Base-by-base conservation (phyloP, 2,888 invertebrate genomes). In the Cataglyphis rosenhaueri region DNA sequence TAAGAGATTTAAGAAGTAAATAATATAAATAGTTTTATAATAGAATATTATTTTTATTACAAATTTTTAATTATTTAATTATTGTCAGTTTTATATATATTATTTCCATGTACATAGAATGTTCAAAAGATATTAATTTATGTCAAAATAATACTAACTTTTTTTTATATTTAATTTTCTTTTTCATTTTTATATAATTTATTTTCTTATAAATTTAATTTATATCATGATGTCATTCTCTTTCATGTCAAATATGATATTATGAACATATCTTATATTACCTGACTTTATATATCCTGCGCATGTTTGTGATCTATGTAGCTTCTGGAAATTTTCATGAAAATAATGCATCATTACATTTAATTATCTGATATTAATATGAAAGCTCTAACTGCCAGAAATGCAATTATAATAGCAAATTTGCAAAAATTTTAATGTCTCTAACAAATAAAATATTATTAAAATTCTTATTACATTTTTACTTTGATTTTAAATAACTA, bases 231-330 rank as follows among this genome's bases (percentile, higher is more conserved):
- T 35, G 15, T 18, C 25, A 18, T 12, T 48, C 44, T 62, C 32
- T 62, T 48, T 18, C 10, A 35, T 35, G 32, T 21, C 21, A 64
- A 48, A 64, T 18, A 35, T 48, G 21, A 25, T 48, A 35, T 44
- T 62, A 21, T 4, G 1, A 48, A 18, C 32, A 38, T 10, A 10
- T 21, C 1, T 32, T 8, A 35, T 32, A 44, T 74, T 21, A 64
- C 6, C 1, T 35, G 29, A 8, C 8, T 21, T 18, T 32, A 32
- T n/a, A 61, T 9, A 35, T 62, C 3, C 8, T 48, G 29, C 21
- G 44, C 29, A 73, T n/a, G 44, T 62, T 74, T 8, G n/a, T 74
- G 62, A 74, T 6, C 62, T 62, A 44, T 12, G 10, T 35, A 64
- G 44, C 44, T 35, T 35, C 9, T 15, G 10, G 18, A 74, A 74